phyloP scores from a whole-genome alignment of 2,797 vertebrate genomes.

The Eremophila alpestris region DNA sequence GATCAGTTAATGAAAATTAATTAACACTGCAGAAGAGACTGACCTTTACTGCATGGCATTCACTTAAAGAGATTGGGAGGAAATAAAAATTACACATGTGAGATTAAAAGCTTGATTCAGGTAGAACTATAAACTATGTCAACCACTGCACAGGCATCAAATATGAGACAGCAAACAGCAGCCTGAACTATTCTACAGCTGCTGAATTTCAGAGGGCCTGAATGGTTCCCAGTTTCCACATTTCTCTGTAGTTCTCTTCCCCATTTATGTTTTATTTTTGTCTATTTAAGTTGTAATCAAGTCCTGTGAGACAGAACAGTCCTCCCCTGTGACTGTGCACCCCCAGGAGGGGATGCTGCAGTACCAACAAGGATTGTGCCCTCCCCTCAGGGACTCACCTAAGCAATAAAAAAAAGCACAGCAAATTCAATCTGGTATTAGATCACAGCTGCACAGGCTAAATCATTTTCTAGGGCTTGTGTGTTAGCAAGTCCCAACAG shows the following conservation, averaged over 20 bases:
- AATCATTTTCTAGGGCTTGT: background rate
- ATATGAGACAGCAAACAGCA: background rate
- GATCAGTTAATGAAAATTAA: background rate
- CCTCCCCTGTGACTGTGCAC: background rate
- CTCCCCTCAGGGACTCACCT: background rate
- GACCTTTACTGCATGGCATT: background rate
- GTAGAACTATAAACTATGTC: background rate
- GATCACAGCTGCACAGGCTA: background rate
- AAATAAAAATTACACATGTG: background rate
- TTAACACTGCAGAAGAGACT: background rate
- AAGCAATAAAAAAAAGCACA: background rate
- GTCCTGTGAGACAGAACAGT: accelerated
- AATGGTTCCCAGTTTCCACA: background rate
- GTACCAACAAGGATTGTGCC: background rate
- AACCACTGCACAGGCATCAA: background rate
- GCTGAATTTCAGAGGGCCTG: background rate
- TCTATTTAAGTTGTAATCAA: background rate
- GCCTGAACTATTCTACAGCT: background rate
- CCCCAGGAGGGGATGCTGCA: background rate
- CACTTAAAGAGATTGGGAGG: background rate
- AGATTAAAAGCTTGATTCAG: background rate
- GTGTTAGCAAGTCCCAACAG: background rate
- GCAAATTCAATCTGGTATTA: background rate
- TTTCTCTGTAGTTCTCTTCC: background rate
- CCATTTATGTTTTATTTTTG: background rate